A percentile compares a stretch with the other conserved stretches of the same genome.
These are phyloP conservation scores for Bellardia bayeri DNA, from an alignment of 2,888 invertebrate species.

Conservation along the genomic window DNA sequence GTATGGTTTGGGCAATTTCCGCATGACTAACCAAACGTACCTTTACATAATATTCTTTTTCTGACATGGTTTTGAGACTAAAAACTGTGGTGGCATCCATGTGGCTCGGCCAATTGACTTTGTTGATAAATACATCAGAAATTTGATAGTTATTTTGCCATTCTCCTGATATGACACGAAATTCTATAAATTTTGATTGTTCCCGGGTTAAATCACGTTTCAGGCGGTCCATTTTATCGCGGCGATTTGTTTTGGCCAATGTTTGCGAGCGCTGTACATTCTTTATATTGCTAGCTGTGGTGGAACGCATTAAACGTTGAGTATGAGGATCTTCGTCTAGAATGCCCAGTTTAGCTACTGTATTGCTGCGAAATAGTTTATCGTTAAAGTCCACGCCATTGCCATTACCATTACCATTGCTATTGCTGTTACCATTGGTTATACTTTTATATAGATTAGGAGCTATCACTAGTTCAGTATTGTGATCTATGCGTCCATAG, in stretches of 20 bases:
- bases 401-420: constrained; percentile 73
- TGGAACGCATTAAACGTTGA: constrained; percentile 78
- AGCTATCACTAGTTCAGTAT: constrained; percentile 85
- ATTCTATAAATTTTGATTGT: constrained; percentile 80
- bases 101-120: constrained; percentile 81
- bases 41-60: constrained; percentile 81
- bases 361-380: constrained; percentile 77
- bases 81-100: constrained; percentile 82
- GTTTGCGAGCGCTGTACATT: constrained; percentile 75
- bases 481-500: constrained; percentile 86
- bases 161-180: constrained; percentile 82
- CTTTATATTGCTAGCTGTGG: constrained; percentile 79
- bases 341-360: constrained; percentile 75
- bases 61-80: constrained; percentile 79
- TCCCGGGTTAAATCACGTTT: constrained; percentile 81
- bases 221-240: constrained; percentile 82
- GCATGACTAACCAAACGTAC: constrained; percentile 73
- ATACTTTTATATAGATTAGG: constrained; percentile 81
- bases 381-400: constrained; percentile 14
- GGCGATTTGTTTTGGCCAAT: constrained; percentile 77
- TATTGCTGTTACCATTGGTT: constrained; percentile 74
- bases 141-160: constrained; percentile 82
- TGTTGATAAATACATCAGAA: constrained; percentile 82
- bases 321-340: constrained; percentile 37
- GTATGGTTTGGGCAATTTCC: constrained; percentile 78